Evolutionary conservation across 2,797 vertebrate species (phyloP).

Genomic region (Discoglossus pictus): DNA sequence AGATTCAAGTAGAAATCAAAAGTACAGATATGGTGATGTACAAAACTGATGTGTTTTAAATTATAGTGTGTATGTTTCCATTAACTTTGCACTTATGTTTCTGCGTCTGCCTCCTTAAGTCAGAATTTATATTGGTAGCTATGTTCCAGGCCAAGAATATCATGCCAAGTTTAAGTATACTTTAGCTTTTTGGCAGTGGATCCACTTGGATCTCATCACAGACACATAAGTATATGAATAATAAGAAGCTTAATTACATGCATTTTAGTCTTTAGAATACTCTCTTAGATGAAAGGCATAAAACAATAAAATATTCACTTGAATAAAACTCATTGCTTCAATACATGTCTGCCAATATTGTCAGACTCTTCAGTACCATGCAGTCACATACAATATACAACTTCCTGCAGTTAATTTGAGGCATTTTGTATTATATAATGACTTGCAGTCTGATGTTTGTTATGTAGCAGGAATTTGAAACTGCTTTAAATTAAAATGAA

Average conservation of each 20-base stretch:
- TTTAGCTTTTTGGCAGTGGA: constrained; percentile 36
- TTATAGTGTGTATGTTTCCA: constrained; percentile 33
- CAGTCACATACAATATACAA: constrained; percentile 18
- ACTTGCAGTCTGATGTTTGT: constrained; percentile 35
- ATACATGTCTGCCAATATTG: constrained; percentile 5
- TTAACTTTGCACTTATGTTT: constrained; percentile 15
- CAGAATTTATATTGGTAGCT: constrained; percentile 26
- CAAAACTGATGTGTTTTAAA: constrained; percentile 27
- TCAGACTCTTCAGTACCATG: constrained; percentile 7
- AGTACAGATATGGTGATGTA: no score
- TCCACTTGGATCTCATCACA: constrained; percentile 36
- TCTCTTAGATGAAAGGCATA: constrained; percentile 13
- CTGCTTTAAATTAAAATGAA: constrained; percentile 23
- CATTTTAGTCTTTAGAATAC: constrained; percentile 10
- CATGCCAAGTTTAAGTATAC: constrained; percentile 40
- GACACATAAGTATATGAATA: constrained; percentile 42
- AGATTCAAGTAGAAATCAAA: no score
- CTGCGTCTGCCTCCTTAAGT: constrained; percentile 20
- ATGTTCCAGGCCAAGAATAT: constrained; percentile 26
- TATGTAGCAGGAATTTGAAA: constrained; percentile 12
- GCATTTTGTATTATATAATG: constrained; percentile 30
- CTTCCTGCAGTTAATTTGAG: constrained; percentile 22
- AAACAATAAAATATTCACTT: constrained; percentile 43
- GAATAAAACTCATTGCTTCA: constrained; percentile 11
- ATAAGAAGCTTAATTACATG: constrained; percentile 39